phyloP scores from a whole-genome alignment of 1,140 invertebrate genomes.

The Coenobita brevimanus region DNA sequence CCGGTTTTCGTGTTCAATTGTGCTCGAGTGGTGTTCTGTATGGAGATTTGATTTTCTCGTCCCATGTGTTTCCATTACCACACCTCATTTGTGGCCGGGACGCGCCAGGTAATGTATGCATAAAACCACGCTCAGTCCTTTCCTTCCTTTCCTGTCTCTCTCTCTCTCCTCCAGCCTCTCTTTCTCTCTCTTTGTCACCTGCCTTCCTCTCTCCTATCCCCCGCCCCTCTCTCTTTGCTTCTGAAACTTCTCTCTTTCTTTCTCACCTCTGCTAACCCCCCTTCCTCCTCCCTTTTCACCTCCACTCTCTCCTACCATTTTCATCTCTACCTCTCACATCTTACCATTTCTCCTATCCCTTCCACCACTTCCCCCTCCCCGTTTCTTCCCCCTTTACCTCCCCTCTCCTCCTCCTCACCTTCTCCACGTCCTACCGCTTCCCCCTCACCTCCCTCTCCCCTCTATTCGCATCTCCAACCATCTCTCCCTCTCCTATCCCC shows the following conservation, averaged over 20 bases:
- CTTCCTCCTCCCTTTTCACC: too few species aligned
- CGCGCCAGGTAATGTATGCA: constrained; percentile 54
- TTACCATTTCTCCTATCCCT: too few species aligned
- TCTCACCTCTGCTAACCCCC: too few species aligned
- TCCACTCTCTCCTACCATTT: too few species aligned
- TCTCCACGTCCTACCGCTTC: not conserved
- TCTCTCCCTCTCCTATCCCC: too few species aligned
- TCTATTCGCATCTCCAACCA: too few species aligned
- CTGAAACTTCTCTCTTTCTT: not conserved
- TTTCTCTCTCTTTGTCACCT: not conserved
- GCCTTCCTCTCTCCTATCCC: not conserved
- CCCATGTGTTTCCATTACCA: constrained; percentile 59
- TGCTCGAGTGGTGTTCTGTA: constrained; percentile 52
- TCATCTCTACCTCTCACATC: too few species aligned
- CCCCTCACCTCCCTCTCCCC: not conserved
- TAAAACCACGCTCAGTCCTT: constrained; percentile 18
- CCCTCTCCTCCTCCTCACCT: not conserved
- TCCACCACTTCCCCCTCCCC: too few species aligned
- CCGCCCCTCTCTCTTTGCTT: not conserved
- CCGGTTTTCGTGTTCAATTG: constrained; percentile 50
- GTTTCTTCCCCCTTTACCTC: not conserved
- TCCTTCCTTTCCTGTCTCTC: not conserved
- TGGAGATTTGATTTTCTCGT: constrained; percentile 57
- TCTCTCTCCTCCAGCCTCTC: too few species aligned
- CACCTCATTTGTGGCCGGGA: constrained; percentile 53